phyloP scores from a whole-genome alignment of 92 coral and sea anemone species.

The Phymanthus crucifer region DNA sequence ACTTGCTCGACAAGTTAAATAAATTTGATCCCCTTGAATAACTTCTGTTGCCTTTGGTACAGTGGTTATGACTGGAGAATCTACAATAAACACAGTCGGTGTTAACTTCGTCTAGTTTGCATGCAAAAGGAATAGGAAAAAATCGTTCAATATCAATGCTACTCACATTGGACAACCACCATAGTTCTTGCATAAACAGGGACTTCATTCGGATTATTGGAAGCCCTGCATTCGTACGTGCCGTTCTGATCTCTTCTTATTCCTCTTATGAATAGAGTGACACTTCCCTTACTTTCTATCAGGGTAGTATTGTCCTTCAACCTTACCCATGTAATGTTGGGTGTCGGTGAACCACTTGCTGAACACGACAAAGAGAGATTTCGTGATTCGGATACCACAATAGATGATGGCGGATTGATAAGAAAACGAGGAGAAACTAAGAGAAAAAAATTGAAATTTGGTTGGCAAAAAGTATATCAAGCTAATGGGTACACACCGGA shows the following conservation, averaged over 20 bases:
- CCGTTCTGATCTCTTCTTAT: slow-evolving; percentile 6
- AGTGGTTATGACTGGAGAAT: not conserved
- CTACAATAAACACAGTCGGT: not conserved
- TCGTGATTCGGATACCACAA: not conserved
- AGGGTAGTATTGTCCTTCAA: not conserved
- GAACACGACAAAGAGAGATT: slow-evolving; percentile 4
- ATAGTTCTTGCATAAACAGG: not conserved
- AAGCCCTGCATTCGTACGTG: slow-evolving; percentile 10
- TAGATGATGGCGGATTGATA: not conserved
- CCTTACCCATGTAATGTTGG: slow-evolving; percentile 19
- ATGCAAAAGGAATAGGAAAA: too few relatives aligned
- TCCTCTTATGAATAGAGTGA: not conserved
- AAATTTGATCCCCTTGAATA: not conserved
- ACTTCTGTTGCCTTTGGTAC: not conserved
- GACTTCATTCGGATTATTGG: slow-evolving; percentile 19
- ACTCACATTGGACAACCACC: slow-evolving; percentile 39
- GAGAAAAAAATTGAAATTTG: too few relatives aligned
- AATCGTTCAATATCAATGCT: too few relatives aligned
- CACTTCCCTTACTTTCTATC: slow-evolving; percentile 11
- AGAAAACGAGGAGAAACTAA: not conserved
- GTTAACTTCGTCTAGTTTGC: too few relatives aligned
- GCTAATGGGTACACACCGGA: too few relatives aligned
- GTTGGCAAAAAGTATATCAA: not conserved
- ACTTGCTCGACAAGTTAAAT: not conserved
- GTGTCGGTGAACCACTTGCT: slow-evolving; percentile 28